Evolutionary conservation across 2,113 vertebrate genomes (phyloP).

Genomic region (Cyphomyrus discorhynchus): DNA sequence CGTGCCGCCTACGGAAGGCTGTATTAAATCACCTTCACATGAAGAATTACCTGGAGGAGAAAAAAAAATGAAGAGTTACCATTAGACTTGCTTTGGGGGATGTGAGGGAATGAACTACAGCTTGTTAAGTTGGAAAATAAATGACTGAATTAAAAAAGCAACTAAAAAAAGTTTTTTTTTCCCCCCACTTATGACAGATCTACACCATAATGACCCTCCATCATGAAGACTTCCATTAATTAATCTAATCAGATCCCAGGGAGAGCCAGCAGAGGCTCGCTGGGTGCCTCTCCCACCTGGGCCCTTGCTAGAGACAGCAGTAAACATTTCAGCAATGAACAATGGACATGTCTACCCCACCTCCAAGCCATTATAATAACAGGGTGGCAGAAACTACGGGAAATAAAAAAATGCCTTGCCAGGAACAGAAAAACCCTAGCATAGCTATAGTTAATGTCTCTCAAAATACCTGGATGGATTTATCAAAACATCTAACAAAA

Average conservation of each 20-base stretch:
- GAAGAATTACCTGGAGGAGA: conserved; percentile 22
- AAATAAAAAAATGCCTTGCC: not conserved
- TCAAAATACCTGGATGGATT: conserved; percentile 1
- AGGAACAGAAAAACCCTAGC: not conserved
- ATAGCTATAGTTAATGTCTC: not conserved
- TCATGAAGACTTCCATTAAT: conserved; percentile 58
- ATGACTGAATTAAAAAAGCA: conserved; percentile 54
- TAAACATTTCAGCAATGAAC: not conserved
- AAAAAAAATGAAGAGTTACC: conserved; percentile 20
- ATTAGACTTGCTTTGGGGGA: conserved; percentile 12
- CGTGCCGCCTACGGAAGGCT: conserved; percentile 26
- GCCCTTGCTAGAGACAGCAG: too few relatives aligned
- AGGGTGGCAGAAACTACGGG: not conserved
- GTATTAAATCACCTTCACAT: conserved; percentile 35
- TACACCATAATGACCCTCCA: conserved; percentile 51
- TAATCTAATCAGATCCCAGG: conserved; percentile 59
- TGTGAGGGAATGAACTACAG: conserved; percentile 46
- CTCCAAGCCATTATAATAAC: not conserved
- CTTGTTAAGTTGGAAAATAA: conserved; percentile 52
- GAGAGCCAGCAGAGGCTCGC: conserved; percentile 43
- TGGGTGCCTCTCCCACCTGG: not conserved
- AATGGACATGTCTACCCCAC: not conserved
- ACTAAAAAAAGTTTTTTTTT: not conserved
- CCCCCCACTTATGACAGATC: conserved; percentile 45
- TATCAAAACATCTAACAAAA: not conserved